A percentile compares a stretch with the other conserved stretches of the same genome.
Conservation (phyloP, 2,113 vertebrate species). For the Rhinopomastus cyanomelas region DNA sequence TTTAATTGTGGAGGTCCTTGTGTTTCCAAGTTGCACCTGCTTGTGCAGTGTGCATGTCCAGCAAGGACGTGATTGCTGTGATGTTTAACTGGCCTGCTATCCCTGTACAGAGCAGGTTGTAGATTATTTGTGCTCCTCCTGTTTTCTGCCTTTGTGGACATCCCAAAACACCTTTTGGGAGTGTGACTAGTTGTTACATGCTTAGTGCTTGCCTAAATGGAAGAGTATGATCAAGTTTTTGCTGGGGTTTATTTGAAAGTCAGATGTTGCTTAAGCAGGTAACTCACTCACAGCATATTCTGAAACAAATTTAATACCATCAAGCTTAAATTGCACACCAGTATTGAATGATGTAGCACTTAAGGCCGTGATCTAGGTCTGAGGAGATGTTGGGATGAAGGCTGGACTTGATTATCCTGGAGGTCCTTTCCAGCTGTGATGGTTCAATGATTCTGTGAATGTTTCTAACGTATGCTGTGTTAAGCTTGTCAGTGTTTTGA, state of each 20-base stretch:
- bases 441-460: no score
- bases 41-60: not conserved
- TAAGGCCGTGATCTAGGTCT: no score
- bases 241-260: not conserved
- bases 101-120: not conserved
- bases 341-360: not conserved
- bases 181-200: not conserved
- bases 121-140: not conserved
- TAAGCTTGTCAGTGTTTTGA: not conserved
- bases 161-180: not conserved
- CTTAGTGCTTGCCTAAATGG: not conserved
- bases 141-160: not conserved
- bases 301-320: not conserved
- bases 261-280: not conserved
- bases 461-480: not conserved
- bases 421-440: no score
- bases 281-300: not conserved
- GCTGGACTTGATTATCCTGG: no score
- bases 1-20: not conserved
- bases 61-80: not conserved
- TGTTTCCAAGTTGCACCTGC: not conserved
- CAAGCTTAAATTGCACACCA: not conserved
- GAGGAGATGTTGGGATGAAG: no score
- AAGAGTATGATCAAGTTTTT: not conserved
- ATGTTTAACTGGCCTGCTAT: not conserved